Evolutionary conservation across 2,888 invertebrate genomes (phyloP).

Genomic region (Sarcophaga subvicina): DNA sequence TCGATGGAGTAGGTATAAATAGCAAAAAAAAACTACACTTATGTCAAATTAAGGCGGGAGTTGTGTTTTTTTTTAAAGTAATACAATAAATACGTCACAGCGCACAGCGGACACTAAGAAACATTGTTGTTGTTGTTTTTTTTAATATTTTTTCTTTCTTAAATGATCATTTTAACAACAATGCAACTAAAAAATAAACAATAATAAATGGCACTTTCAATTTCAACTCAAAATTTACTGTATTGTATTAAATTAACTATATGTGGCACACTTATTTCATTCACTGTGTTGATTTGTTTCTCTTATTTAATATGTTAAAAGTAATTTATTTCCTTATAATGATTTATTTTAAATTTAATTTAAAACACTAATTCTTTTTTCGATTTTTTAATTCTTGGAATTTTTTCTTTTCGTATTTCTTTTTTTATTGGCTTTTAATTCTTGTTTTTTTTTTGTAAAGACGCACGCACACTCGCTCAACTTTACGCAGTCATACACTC

Average conservation of each 20-base stretch:
- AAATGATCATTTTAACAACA: background rate
- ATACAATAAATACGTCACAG: background rate
- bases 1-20: background rate
- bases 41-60: slow-evolving; percentile 22
- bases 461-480: slow-evolving; percentile 9
- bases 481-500: slow-evolving; percentile 9
- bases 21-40: background rate
- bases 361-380: background rate
- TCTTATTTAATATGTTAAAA: background rate
- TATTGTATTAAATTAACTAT: background rate
- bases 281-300: background rate
- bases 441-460: background rate
- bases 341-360: slow-evolving; percentile 6
- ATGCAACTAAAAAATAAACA: slow-evolving; percentile 1
- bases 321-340: background rate
- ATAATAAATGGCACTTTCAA: slow-evolving; percentile 43
- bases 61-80: background rate
- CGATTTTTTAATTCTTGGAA: slow-evolving; percentile 17
- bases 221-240: slow-evolving; percentile 2
- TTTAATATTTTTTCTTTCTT: background rate
- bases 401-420: slow-evolving; percentile 14
- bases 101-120: background rate
- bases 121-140: slow-evolving; percentile 13
- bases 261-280: background rate
- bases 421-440: slow-evolving; percentile 12